phyloP scores from a whole-genome alignment of 92 coral and sea anemone species.

The Meandrina meandrites region DNA sequence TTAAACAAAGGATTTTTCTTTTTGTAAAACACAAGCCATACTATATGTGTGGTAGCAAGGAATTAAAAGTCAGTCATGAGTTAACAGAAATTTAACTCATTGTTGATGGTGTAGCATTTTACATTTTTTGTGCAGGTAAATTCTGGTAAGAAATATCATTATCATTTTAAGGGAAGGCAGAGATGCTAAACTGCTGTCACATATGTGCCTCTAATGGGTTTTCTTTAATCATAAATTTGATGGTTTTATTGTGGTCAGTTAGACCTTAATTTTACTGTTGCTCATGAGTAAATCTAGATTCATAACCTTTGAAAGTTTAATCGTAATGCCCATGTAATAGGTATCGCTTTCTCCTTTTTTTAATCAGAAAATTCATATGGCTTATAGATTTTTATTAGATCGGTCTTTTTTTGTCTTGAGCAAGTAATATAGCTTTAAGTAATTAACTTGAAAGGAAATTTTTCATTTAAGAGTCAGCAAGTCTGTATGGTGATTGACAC shows the following conservation, averaged over 20 bases:
- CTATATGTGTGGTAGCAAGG: not conserved
- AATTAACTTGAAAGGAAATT: constrained; percentile 3
- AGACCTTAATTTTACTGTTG: not conserved
- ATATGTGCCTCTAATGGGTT: constrained; percentile 1
- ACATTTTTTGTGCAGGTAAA: not conserved
- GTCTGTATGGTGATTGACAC: not conserved
- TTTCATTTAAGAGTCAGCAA: constrained; percentile 16
- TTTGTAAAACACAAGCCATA: constrained; percentile 2
- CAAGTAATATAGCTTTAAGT: not conserved
- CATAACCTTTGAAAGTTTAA: not conserved
- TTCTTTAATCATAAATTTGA: constrained; percentile 1
- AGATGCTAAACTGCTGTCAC: not conserved
- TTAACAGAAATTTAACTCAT: not conserved
- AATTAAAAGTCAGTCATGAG: not conserved
- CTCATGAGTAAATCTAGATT: not conserved
- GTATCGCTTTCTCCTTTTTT: not conserved
- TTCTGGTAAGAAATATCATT: not conserved
- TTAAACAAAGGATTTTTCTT: not conserved
- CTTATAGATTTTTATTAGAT: not conserved
- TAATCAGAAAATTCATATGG: not conserved
- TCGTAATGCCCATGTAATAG: not conserved
- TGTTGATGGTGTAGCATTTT: not conserved
- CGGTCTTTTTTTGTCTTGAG: not conserved
- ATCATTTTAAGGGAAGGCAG: not conserved
- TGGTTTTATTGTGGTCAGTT: not conserved